Base-by-base conservation (phyloP, 2,797 vertebrate genomes). In the Xiphophorus birchmanni region DNA sequence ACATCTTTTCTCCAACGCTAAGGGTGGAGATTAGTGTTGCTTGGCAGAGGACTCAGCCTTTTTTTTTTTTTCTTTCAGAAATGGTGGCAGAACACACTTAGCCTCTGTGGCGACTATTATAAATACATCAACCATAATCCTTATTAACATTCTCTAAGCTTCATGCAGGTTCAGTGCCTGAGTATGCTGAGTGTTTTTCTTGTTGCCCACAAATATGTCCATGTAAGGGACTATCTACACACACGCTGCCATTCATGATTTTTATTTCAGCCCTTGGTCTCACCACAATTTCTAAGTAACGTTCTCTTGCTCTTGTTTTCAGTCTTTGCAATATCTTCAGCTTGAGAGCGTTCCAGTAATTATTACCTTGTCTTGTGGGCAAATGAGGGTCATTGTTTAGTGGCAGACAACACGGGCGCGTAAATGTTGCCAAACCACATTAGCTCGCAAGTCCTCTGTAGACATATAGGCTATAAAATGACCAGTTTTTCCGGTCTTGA, bases 111-210 rank as follows among this genome's bases (percentile, higher is more conserved):
- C 7, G 85, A 88, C 90, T 90, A 90, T 90, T 83, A 78, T 90
- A 88, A 92, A 88, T 89, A 82, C 94, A 95, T 96, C 95, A 95
- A 95, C 93, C 92, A 89, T 97, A 97, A 98, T 97, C 96, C 97
- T 97, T 97, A 97, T 97, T 97, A 97, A 95, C 96, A 96, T 97
- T 97, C 95, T 96, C 96, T 91, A 92, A 94, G 96, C 96, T 96
- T 94, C 96, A 95, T 97, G 97, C 96, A 95, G 95, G 95, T 96
- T 96, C 95, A 95, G 94, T 90, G 95, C 95, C 95, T 95, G 95
- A 95, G 96, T 95, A 88, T 87, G 82, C 90, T 83, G 93, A 95
- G 95, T 98, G 97, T 97, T 98, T 95, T 97, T 96, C 95, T 97
- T 96, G 95, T 96, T 96, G 95, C 93, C 93, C 92, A 86, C 94